Evolutionary conservation across 2,113 vertebrate species (phyloP), one percentile per base, ranked within the genome.

Genomic region (Ailurus styani): DNA sequence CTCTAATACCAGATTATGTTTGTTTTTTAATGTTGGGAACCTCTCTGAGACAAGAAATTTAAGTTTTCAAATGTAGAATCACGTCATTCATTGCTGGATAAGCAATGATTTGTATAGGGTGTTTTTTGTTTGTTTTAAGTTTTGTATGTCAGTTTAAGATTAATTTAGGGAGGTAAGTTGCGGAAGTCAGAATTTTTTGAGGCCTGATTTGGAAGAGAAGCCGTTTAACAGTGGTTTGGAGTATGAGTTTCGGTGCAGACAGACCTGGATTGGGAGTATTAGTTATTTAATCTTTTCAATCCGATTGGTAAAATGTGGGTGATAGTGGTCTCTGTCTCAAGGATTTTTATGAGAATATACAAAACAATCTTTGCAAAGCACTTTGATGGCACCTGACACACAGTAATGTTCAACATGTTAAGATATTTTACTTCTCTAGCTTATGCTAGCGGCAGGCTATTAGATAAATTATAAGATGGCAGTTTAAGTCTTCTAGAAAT

Each of bases 401-500:
- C 6, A 78, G 27, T 87, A 89, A 60, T 79, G 42, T 40, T 79
- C 68, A 90, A 40, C 93, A 62, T 75, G 79, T 27, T 85, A 85
- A 34, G 54, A 18, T 70, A 68, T 96, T 93, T 85, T 85, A 62
- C n/a, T 68, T 84, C 34, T 25, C 21, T 75, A 25, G 11, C 64
- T 75, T 50, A n/a, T 37, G 68, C 3, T 23, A 37, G 42, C 29
- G 73, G 27, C 54, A 95, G n/a, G n/a, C 60, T 93, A 2, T 45
- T 64, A 57, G 50, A 47, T 95, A 64, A 37, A 87, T 83, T 47
- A 29, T 54, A 70, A 84, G 77, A 73, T 54, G 66, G 54, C 72
- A 81, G 68, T 50, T 88, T 29, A 70, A 96, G 75, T 11, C n/a
- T 97, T 96, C 37, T 54, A 52, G 66, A 97, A 96, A 77, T 73